phyloP scores from a whole-genome alignment of 2,888 invertebrate species.

The Dione juno region DNA sequence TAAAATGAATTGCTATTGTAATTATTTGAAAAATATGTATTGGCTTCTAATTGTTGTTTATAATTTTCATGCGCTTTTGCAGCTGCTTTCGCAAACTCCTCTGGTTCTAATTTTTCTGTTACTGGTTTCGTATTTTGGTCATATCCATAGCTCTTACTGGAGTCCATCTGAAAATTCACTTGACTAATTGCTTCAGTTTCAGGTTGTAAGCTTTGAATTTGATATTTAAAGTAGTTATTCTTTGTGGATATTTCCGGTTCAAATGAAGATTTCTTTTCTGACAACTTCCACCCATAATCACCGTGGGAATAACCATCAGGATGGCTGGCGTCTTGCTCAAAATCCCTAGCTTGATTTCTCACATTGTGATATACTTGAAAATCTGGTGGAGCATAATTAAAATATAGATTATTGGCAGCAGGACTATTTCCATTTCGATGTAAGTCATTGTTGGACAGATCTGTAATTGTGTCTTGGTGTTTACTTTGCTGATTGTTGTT shows the following conservation, averaged over 20 bases:
- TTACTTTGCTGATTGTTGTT: constrained; percentile 60
- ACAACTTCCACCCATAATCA: constrained; percentile 78
- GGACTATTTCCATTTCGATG: constrained; percentile 66
- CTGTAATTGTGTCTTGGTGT: constrained; percentile 55
- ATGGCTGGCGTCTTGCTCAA: constrained; percentile 65
- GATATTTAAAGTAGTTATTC: constrained; percentile 60
- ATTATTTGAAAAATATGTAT: constrained; percentile 54
- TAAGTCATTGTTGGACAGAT: constrained; percentile 64
- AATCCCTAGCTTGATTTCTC: constrained; percentile 61
- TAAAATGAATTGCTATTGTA: constrained; percentile 55
- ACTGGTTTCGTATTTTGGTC: constrained; percentile 67
- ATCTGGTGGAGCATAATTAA: constrained; percentile 72
- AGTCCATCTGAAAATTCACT: constrained; percentile 74
- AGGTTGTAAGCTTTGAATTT: constrained; percentile 56
- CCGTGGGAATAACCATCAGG: constrained; percentile 71
- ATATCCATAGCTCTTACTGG: constrained; percentile 63
- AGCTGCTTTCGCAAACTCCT: constrained; percentile 76
- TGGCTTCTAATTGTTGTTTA: constrained; percentile 64
- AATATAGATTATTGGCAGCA: constrained; percentile 70
- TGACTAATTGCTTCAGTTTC: constrained; percentile 67
- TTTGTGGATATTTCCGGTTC: constrained; percentile 59
- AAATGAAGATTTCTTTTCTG: constrained; percentile 65
- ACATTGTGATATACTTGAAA: constrained; percentile 60
- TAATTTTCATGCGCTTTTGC: constrained; percentile 74
- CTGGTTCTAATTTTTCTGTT: constrained; percentile 64